Evolutionary conservation across 2,113 vertebrate genomes (phyloP).

Genomic region (Microtus ochrogaster): DNA sequence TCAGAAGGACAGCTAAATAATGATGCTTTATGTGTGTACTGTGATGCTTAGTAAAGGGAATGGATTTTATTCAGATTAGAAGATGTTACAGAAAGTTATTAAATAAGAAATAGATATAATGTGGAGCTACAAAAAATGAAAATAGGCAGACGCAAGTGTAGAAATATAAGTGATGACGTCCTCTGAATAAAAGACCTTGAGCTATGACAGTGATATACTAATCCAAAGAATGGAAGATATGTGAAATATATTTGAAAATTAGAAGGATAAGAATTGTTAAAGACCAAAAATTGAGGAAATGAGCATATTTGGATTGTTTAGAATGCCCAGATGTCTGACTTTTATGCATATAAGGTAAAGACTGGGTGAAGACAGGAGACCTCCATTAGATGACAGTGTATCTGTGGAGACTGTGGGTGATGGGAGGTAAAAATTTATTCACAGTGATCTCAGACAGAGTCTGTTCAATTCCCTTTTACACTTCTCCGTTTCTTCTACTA

Average conservation of each 20-base stretch:
- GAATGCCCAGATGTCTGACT: not conserved
- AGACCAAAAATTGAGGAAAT: not conserved
- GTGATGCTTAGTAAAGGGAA: not conserved
- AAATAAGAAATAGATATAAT: not conserved
- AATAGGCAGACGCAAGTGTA: accelerated
- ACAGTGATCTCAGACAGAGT: not conserved
- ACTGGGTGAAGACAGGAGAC: accelerated
- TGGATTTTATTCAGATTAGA: not conserved
- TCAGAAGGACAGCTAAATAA: not conserved
- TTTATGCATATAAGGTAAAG: not conserved
- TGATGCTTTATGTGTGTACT: not conserved
- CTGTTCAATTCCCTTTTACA: not conserved
- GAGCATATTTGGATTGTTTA: not conserved
- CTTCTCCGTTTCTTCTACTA: not conserved
- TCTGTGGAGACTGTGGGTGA: not conserved
- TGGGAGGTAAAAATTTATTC: not conserved
- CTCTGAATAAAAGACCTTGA: not conserved
- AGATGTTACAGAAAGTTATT: not conserved
- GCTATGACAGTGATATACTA: not conserved
- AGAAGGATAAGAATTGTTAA: not conserved
- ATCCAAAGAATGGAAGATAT: not conserved
- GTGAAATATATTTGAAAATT: not conserved
- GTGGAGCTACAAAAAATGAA: not conserved
- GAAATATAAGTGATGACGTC: not conserved
- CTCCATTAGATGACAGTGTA: not conserved